Evolutionary conservation across 1,140 invertebrate species (phyloP).

Genomic region (Lepidurus apus): DNA sequence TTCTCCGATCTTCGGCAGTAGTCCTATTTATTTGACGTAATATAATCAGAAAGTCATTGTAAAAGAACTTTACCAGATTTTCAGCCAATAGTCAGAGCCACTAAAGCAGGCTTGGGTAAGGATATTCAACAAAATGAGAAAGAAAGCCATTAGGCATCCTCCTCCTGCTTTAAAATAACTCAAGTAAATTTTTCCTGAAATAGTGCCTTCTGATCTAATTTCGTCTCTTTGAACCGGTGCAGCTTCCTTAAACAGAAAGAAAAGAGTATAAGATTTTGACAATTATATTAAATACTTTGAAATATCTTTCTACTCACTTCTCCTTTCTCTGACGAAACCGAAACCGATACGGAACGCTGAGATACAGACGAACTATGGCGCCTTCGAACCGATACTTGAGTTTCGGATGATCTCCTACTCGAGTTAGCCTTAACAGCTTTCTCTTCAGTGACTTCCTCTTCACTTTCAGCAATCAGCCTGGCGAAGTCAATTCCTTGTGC

Average conservation of each 20-base stretch:
- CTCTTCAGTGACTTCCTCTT: slow-evolving; percentile 38
- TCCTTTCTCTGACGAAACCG: slow-evolving; percentile 24
- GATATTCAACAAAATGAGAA: slow-evolving; percentile 56
- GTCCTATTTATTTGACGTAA: slow-evolving; percentile 31
- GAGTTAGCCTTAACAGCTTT: neutral
- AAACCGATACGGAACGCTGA: neutral
- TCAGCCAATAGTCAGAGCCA: slow-evolving; percentile 71
- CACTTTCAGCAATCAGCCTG: slow-evolving; percentile 42
- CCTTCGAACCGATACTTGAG: neutral
- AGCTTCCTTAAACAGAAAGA: slow-evolving; percentile 39
- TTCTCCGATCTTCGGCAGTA: slow-evolving; percentile 37
- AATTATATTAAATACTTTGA: too few relatives aligned
- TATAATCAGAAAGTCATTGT: neutral
- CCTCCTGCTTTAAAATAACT: slow-evolving; percentile 64
- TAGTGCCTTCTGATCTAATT: slow-evolving; percentile 51
- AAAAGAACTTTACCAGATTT: slow-evolving; percentile 56
- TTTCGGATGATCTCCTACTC: neutral
- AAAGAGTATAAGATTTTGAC: neutral
- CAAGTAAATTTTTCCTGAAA: slow-evolving; percentile 56
- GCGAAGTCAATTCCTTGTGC: slow-evolving; percentile 47
- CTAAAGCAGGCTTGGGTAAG: slow-evolving; percentile 63
- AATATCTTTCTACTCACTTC: neutral
- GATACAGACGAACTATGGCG: slow-evolving; percentile 26
- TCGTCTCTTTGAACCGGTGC: slow-evolving; percentile 37
- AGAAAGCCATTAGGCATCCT: slow-evolving; percentile 51